Evolutionary conservation across 1,140 invertebrate genomes (phyloP), one percentile per base, ranked within the genome.

Genomic region (Rhagoletis zephyria): DNA sequence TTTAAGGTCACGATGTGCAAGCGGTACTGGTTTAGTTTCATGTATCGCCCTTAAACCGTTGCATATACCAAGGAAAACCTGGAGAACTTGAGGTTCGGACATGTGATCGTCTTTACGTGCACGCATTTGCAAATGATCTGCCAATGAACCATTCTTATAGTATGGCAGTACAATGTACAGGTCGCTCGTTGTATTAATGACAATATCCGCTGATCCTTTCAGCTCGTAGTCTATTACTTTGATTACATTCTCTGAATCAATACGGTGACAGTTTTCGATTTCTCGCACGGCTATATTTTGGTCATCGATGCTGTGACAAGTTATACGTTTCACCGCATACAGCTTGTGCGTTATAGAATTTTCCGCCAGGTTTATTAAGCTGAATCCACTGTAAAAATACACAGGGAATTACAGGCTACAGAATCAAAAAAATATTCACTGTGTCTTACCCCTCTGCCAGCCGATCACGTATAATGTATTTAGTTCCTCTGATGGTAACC

Each of bases 1-100:
- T 93, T 98, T 98, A 61, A 98, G 92, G 94, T 98, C 97, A 91
- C 97, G 94, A 91, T 97, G 97, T 86, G 97, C 96, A 89, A 97
- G 94, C 42, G 96, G 95, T 86, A 95, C 94, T 30, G 96, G 96
- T 90, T 95, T 95, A 51, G 94, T 94, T 89, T 96, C 95, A 92
- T 98, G 97, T 91, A 98, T 95, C 86, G 95, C 95, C 92, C 95
- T 95, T 0, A 97, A 93, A 5, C 95, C 97, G 90, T 97, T 95
- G 91, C 96, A 97, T 86, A 97, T 95, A 86, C 95, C 95, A 87
- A 94, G 89, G 92, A 98, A 97, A 87, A 97, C 94, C 89, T 94
- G 94, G 87, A 97, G 93, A 77, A 97, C 93, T 89, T 96, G 95
- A 12, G 94, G 93, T 89, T 96, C 94, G 87, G 94, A 93, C 90